Evolutionary conservation across 2,888 invertebrate species (phyloP).

Genomic region (Merodon equestris): DNA sequence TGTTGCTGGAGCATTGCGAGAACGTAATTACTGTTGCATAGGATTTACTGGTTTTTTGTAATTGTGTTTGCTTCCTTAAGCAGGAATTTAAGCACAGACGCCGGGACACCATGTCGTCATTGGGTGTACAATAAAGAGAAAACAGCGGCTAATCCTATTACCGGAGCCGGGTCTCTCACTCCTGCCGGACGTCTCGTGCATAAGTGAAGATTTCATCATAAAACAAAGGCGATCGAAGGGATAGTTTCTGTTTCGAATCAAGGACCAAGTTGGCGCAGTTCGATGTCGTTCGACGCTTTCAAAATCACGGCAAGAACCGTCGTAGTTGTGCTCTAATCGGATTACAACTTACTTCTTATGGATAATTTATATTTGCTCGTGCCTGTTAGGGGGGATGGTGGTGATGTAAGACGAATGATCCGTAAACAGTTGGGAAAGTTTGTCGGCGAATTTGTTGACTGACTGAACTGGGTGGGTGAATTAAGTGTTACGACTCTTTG

Average conservation of each 20-base stretch:
- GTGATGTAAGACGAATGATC: constrained; percentile 11
- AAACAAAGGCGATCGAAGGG: constrained; percentile 17
- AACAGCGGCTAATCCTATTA: constrained; percentile 29
- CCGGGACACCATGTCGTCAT: constrained; percentile 16
- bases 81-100: not conserved
- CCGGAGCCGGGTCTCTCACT: not conserved
- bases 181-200: not conserved
- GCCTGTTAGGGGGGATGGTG: too few species aligned
- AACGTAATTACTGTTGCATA: constrained; percentile 27
- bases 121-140: constrained; percentile 1
- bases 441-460: constrained; percentile 19
- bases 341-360: constrained; percentile 40
- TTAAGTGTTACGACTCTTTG: not conserved
- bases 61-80: constrained; percentile 15
- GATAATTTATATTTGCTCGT: constrained; percentile 38
- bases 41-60: constrained; percentile 2
- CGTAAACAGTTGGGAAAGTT: constrained; percentile 18
- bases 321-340: constrained; percentile 40
- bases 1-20: too few species aligned
- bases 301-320: constrained; percentile 20
- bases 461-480: not conserved
- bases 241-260: constrained; percentile 11
- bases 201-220: constrained; percentile 34
- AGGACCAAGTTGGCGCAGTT: constrained; percentile 25
- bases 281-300: too few species aligned